Base-by-base conservation (phyloP, 35 echinoderm and acorn worm species). In the Heliocidaris tuberculata region DNA sequence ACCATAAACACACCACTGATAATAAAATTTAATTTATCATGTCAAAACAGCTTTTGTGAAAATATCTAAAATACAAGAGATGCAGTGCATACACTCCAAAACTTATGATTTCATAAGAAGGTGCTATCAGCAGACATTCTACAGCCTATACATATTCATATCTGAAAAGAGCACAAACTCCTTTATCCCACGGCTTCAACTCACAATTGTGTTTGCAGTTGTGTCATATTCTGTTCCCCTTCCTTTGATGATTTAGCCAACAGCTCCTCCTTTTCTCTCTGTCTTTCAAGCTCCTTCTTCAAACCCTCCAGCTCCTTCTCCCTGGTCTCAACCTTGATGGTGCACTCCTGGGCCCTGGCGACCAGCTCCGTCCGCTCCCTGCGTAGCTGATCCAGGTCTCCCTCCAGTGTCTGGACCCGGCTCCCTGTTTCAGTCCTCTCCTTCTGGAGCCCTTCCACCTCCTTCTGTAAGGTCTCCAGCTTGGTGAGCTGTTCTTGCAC, bases 301-400 rank as follows among this genome's bases (percentile, higher is more conserved):
- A 94, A 59, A 30, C 87, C 89, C 88, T 96, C 92, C 27, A 94
- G 86, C 59, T 95, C 95, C 13, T 93, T 91, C 47, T 94, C 96
- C 85, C 94, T 96, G 86, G 92, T 94, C 48, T 96, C 96, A 27
- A 97, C 71, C 92, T 98, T 98, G 94, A 98, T 98, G 31, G 90
- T 50, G 60, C 92, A 91, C 90, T 98, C 96, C 94, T 98, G 97
- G 90, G 61, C 88, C 48, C 94, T 94, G 19, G 97, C 97, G 32
- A 97, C 78, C 32, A 95, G 95, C 92, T 98, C 96, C 6, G 96
- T 96, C 92, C 96, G 94, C 86, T 98, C 97, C 94, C 96, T 97
- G 88, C 96, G 95, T 7, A 95, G 94, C 17, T 87, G 92, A 56
- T 98, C 97, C 93, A 85, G 90, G 61, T 98, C 97, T 56, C 92